Percentiles rank a stretch among this genome's conserved stretches.
These are phyloP conservation scores for Epirrhoe alternata DNA, from an alignment of 2,888 invertebrate genomes.

Conservation along the genomic window DNA sequence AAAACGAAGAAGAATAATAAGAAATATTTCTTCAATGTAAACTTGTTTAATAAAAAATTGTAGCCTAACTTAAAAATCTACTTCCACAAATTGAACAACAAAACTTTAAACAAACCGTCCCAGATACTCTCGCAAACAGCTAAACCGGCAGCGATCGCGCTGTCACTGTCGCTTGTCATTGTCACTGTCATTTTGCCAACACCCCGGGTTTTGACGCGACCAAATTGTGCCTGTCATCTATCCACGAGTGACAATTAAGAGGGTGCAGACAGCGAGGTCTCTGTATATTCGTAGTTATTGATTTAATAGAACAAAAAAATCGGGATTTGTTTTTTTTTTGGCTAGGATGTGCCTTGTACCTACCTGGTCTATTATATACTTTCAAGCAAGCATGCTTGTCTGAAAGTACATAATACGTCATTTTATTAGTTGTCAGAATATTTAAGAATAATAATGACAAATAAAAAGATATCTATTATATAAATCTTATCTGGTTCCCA, in stretches of 20 bases:
- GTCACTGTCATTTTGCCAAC: constrained; percentile 49
- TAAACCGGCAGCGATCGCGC: constrained; percentile 45
- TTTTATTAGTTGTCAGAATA: too few species aligned
- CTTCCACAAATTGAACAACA: constrained; percentile 1
- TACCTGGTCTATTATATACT: too few species aligned
- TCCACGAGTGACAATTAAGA: constrained; percentile 59
- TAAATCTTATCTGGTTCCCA: too few species aligned
- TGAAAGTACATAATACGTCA: too few species aligned
- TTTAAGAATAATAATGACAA: too few species aligned
- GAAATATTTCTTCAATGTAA: too few species aligned
- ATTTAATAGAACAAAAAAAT: background rate
- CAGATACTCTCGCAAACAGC: constrained; percentile 49
- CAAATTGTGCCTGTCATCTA: constrained; percentile 69
- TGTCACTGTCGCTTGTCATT: constrained; percentile 44
- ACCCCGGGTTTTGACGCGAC: constrained; percentile 58
- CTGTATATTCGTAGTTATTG: background rate
- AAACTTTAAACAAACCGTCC: constrained; percentile 20
- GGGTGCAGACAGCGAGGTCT: background rate
- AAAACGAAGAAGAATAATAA: too few species aligned
- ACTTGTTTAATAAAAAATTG: too few species aligned
- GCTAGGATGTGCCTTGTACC: background rate
- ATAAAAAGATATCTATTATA: too few species aligned
- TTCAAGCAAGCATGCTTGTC: too few species aligned
- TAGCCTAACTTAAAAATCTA: background rate
- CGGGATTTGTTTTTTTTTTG: background rate